Evolutionary conservation across 2,113 vertebrate species (phyloP).

Genomic region (Phalacrocorax carbo): DNA sequence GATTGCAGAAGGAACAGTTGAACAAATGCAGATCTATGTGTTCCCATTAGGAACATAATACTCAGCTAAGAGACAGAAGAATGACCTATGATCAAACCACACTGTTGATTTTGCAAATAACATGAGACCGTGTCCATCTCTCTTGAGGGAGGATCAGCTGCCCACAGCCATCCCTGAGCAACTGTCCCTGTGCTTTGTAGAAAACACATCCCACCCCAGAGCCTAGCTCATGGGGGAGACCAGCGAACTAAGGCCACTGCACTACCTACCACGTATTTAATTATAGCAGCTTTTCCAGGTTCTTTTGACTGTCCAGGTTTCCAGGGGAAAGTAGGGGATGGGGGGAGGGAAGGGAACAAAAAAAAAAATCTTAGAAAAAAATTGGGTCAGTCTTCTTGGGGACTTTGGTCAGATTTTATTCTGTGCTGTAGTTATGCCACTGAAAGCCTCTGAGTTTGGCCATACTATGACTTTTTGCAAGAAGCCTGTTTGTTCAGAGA

Average conservation of each 20-base stretch:
- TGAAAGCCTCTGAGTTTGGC: neutral
- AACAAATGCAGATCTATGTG: neutral
- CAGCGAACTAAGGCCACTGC: neutral
- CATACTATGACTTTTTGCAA: neutral
- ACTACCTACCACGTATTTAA: neutral
- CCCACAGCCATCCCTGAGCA: neutral
- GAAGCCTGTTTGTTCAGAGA: neutral
- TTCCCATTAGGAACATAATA: neutral
- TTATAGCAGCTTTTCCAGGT: neutral
- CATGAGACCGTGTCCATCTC: neutral
- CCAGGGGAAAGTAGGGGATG: neutral
- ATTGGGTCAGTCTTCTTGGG: neutral
- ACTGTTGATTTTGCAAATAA: neutral
- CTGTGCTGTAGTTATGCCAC: neutral
- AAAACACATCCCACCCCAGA: neutral
- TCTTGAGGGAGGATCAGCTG: neutral
- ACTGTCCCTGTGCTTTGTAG: neutral
- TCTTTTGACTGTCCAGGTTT: neutral
- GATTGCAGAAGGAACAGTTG: neutral
- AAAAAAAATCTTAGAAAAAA: neutral
- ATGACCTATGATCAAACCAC: neutral
- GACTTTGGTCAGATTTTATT: neutral
- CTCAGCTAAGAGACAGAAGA: neutral
- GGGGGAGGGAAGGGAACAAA: accelerated
- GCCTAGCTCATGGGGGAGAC: neutral